A percentile compares a stretch with the other conserved stretches of the same genome.
phyloP scores from a whole-genome alignment of 2,797 vertebrate species.

The Eremophila alpestris region DNA sequence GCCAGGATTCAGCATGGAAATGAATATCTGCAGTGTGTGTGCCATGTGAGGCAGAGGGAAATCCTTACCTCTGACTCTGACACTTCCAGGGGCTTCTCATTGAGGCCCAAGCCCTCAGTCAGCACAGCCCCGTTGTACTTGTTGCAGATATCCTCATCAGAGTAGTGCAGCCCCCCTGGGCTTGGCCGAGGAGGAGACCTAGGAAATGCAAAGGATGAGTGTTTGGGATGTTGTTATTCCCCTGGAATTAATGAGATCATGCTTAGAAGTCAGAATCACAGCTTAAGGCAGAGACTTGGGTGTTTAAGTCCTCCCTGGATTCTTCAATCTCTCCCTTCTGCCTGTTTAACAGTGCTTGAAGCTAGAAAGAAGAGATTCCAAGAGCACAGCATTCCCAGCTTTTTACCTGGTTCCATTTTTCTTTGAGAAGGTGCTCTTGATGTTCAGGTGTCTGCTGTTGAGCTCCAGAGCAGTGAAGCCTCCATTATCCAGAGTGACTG shows the following conservation, averaged over 20 bases:
- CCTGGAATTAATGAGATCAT: background rate
- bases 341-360: background rate
- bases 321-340: background rate
- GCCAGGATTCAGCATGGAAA: background rate
- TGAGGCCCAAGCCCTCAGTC: constrained; percentile 86
- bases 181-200: constrained; percentile 96
- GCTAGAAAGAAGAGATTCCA: background rate
- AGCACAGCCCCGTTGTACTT: constrained; percentile 91
- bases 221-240: background rate
- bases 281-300: background rate
- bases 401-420: constrained; percentile 92
- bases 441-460: constrained; percentile 89
- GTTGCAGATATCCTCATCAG: constrained; percentile 93
- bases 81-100: constrained; percentile 87
- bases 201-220: background rate
- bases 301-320: background rate
- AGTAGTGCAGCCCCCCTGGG: constrained; percentile 93
- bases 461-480: constrained; percentile 94
- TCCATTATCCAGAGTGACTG: constrained; percentile 91
- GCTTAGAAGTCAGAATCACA: background rate
- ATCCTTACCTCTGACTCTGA: constrained; percentile 90
- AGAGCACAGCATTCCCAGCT: background rate
- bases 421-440: constrained; percentile 91
- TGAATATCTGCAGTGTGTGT: background rate
- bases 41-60: background rate